Base-by-base conservation (phyloP, 2,797 vertebrate species). In the Scleropages formosus region DNA sequence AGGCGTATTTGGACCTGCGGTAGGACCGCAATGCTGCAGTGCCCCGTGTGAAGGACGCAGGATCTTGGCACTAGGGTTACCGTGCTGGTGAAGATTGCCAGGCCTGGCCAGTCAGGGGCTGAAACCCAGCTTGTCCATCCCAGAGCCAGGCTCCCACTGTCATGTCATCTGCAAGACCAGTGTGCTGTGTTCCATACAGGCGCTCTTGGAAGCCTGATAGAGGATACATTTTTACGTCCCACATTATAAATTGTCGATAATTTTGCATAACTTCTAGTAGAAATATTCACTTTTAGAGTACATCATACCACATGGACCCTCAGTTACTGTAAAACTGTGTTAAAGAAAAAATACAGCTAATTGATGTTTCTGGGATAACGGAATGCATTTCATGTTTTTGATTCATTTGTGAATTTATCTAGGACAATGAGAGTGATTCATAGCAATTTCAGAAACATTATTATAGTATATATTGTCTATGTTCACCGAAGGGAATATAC, bases 121-220 rank as follows among this genome's bases (percentile, higher is more conserved):
- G 49, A 10, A 51, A 20, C 66, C 59, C 24, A 31, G 44, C 39
- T 22, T 73, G 31, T 73, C 56, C 27, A 31, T 62, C 9, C 13
- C 16, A 26, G 16, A 74, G 20, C 60, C 59, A 47, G 7, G 51
- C 22, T 59, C 22, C 16, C 16, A 46, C 49, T 63, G 66, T 53
- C 44, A 72, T 65, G 51, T 63, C 65, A 69, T 59, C 58, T 53
- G 13, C 24, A 51, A 22, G 27, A 49, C 13, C 77, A 39, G 72
- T 0, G n/a, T 47, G 13, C n/a, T 10, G 22, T 18, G 13, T 12
- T 18, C 9, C 71, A 39, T 13, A 22, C 31, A 61, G 20, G 20
- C 53, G 11, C 16, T 72, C 8, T 31, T 13, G n/a, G 44, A n/a
- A 26, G 39, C 12, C 31, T 47, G 10, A 27, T 47, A 8, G 24